A percentile compares a stretch with the other conserved stretches of the same genome.
These are phyloP conservation scores for Elaphurus davidianus DNA, from an alignment of 2,113 vertebrate genomes.

Conservation along the genomic window DNA sequence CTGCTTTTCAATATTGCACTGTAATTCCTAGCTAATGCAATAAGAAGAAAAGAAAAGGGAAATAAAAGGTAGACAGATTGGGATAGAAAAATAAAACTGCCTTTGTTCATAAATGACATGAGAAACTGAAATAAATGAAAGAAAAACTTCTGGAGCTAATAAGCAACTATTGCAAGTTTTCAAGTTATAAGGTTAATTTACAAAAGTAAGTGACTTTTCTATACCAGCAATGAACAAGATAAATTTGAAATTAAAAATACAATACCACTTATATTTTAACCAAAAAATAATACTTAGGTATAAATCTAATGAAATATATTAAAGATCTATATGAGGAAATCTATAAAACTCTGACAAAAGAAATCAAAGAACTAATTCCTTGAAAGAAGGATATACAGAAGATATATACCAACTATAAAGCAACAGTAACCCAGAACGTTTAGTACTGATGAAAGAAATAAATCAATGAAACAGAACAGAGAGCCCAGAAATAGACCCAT, in stretches of 20 bases:
- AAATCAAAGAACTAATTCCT: neutral
- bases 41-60: neutral
- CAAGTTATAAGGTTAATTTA: neutral
- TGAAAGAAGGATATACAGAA: neutral
- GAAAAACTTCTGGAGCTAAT: neutral
- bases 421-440: neutral
- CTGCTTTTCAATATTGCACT: neutral
- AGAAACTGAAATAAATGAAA: neutral
- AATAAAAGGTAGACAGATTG: neutral
- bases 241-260: neutral
- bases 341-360: neutral
- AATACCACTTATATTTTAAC: neutral
- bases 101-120: neutral
- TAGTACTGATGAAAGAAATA: neutral
- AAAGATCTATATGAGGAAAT: neutral
- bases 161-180: neutral
- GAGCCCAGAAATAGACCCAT: neutral
- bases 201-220: neutral
- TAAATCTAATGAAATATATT: neutral
- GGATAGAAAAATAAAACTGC: neutral
- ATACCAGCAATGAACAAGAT: neutral
- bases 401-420: neutral
- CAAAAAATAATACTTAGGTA: neutral
- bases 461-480: neutral
- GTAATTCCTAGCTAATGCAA: neutral